Conservation (phyloP, 2,113 vertebrate species). For the Tretioscincus oriximinensis region DNA sequence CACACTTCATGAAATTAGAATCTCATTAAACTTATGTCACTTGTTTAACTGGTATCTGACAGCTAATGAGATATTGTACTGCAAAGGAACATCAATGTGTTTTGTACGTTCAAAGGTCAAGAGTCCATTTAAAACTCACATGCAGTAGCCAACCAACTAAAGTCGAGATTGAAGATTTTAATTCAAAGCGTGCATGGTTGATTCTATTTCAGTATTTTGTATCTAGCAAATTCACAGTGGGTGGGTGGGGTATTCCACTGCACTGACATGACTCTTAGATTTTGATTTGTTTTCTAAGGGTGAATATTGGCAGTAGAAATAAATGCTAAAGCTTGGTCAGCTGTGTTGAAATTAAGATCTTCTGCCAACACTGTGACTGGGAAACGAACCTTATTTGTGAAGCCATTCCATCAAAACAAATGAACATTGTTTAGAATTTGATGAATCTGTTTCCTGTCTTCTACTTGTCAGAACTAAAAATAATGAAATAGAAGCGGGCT, state of each 20-base stretch:
- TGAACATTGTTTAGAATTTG: slow-evolving; percentile 19
- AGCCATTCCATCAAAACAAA: slow-evolving; percentile 18
- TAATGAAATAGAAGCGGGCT: slow-evolving; percentile 14
- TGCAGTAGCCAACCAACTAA: too few species aligned
- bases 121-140: not conserved
- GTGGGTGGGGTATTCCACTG: not conserved
- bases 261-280: not conserved
- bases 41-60: not conserved
- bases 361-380: not conserved
- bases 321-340: not conserved
- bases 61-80: not conserved
- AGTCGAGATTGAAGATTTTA: not conserved
- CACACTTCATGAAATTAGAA: not conserved
- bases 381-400: not conserved
- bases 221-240: not conserved
- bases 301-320: not conserved
- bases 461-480: slow-evolving; percentile 12
- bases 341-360: slow-evolving; percentile 15
- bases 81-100: not conserved
- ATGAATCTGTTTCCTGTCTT: slow-evolving; percentile 28
- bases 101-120: not conserved
- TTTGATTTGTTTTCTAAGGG: slow-evolving; percentile 1
- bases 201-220: not conserved
- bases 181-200: not conserved
- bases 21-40: not conserved